These are phyloP conservation scores for Knipowitschia caucasica DNA, from an alignment of 2,797 vertebrate genomes.

Conservation along the genomic window DNA sequence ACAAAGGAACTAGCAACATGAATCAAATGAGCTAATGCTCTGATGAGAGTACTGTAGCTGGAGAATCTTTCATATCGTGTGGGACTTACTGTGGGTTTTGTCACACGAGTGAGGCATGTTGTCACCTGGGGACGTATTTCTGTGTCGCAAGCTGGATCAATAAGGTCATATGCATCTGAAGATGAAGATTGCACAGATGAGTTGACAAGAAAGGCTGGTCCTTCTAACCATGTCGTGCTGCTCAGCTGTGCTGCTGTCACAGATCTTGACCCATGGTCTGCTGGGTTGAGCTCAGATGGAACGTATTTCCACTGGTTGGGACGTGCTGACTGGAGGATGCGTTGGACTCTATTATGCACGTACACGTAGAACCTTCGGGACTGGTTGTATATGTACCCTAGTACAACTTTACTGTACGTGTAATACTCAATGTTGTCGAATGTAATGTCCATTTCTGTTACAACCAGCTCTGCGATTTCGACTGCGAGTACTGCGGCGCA, in stretches of 20 bases:
- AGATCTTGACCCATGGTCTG: not conserved
- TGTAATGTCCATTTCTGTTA: not conserved
- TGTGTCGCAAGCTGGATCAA: no score
- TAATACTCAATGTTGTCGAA: constrained; percentile 2
- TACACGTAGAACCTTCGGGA: constrained; percentile 2
- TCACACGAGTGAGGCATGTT: no score
- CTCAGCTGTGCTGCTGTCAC: not conserved
- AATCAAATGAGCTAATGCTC: no score
- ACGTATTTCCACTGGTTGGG: constrained; percentile 10
- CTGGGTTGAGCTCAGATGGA: not conserved
- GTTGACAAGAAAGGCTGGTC: not conserved
- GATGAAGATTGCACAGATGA: not conserved
- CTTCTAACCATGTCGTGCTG: constrained; percentile 4
- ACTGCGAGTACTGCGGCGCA: not conserved
- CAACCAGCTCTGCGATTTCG: not conserved
- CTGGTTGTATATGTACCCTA: constrained; percentile 15
- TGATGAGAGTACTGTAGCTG: no score
- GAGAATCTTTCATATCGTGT: no score
- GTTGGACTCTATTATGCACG: constrained; percentile 10
- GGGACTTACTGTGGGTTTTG: no score
- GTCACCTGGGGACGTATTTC: no score
- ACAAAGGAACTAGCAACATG: no score
- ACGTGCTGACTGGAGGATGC: not conserved
- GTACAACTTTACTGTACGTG: constrained; percentile 12
- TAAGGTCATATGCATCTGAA: no score